Evolutionary conservation across 2,888 invertebrate genomes (phyloP), one percentile per base, ranked within the genome.

Genomic region (Kryphioiulus occultus): DNA sequence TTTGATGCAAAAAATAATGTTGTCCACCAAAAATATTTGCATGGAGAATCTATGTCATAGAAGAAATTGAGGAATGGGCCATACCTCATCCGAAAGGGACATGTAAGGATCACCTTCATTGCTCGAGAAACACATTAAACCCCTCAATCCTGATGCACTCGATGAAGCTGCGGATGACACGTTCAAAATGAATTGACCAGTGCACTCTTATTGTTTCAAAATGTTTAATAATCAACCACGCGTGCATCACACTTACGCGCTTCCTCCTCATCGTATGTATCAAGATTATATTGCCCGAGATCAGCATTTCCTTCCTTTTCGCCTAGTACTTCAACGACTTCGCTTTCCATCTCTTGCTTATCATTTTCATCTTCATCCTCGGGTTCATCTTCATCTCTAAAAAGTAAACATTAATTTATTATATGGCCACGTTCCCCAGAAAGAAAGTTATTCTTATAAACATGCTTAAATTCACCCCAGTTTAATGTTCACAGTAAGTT

Each of bases 271-370:
- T 93, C 92, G 90, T 92, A 92, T 89, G 92, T 91, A 89, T 92
- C 92, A 87, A 92, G 89, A 89, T 91, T 90, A 91, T 92, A 96
- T 91, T 96, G 95, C 92, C 96, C 95, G 89, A 87, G 53, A 32
- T 35, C 35, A 2, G 35, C 88, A n/a, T 82, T 84, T 90, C 93
- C 92, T 19, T 86, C 83, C 26, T 85, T 68, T 32, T 87, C 78
- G 59, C 30, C 19, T 19, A 4, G 32, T 0, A 59, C 47, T 32
- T 32, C 42, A 2, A 22, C 78, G n/a, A 22, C 78, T 35, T 68
- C 86, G 32, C 30, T 12, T 19, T 12, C 12, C 47, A 47, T 47
- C 47, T 9, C 17, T 47, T 17, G 12, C 17, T 9, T 47, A 15
- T 47, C 47, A 19, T 15, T 15, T 47, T 15, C 35, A 7, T 35